Conservation (phyloP, 2,113 vertebrate species). For the Lutjanus erythropterus region DNA sequence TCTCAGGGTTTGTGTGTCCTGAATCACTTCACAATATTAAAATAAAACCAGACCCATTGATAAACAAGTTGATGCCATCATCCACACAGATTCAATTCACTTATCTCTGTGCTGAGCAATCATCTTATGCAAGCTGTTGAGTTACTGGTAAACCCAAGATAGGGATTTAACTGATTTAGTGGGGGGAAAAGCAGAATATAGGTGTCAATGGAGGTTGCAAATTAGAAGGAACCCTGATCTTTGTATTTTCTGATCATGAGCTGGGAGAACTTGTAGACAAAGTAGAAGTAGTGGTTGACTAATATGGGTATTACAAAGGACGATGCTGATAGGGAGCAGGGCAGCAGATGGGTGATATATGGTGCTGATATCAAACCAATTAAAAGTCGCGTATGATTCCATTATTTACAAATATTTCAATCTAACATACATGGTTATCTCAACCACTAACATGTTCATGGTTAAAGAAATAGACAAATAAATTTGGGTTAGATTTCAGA, state of each 20-base stretch:
- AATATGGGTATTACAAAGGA: no score
- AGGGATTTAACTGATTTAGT: neutral
- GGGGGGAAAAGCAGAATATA: neutral
- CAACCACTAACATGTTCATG: no score
- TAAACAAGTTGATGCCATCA: neutral
- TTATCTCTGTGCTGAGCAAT: neutral
- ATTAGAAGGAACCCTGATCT: neutral
- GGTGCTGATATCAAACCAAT: no score
- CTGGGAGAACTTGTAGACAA: neutral
- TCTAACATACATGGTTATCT: no score
- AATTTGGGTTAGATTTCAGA: no score
- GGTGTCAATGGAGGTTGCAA: neutral
- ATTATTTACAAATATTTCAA: no score
- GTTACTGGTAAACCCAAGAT: neutral
- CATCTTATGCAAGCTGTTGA: neutral
- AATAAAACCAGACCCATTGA: neutral
- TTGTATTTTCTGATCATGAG: neutral
- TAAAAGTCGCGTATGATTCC: no score
- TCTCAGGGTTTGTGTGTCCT: neutral
- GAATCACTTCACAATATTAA: neutral
- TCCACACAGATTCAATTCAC: neutral
- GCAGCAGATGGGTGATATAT: no score
- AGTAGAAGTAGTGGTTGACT: neutral
- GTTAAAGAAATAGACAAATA: no score
- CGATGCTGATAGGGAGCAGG: no score